Evolutionary conservation across 2,888 invertebrate species (phyloP).

Genomic region (Xestia c-nigrum): DNA sequence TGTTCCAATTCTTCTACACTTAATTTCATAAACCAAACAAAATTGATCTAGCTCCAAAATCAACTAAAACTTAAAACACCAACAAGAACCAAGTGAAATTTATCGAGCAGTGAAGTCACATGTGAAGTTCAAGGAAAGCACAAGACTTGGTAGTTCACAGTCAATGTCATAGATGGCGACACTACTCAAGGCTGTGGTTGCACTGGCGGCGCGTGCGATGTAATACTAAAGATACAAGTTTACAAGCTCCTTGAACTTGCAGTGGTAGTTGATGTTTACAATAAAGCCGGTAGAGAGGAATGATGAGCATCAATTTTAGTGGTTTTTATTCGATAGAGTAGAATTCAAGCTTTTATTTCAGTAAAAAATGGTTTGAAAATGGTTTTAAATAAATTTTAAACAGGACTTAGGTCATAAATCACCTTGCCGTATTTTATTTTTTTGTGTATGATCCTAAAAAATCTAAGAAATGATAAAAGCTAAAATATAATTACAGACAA

Average conservation of each 20-base stretch:
- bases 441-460: not conserved
- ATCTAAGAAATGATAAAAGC: not conserved
- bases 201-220: not conserved
- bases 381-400: not conserved
- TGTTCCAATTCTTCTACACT: not conserved
- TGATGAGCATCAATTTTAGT: not conserved
- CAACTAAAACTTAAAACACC: not conserved
- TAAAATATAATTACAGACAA: not conserved
- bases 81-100: not conserved
- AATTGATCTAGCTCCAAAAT: no score
- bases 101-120: not conserved
- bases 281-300: no score
- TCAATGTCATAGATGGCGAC: conserved; percentile 56
- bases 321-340: not conserved
- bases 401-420: not conserved
- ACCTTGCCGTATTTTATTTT: not conserved
- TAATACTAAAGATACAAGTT: not conserved
- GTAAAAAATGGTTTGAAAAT: no score
- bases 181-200: conserved; percentile 34
- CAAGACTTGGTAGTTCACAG: conserved; percentile 47
- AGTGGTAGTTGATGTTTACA: not conserved
- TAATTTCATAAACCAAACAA: not conserved
- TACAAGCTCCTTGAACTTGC: conserved; percentile 14
- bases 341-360: not conserved
- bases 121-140: conserved; percentile 38